Conservation (phyloP, 1,140 invertebrate species). For the Battus philenor region DNA sequence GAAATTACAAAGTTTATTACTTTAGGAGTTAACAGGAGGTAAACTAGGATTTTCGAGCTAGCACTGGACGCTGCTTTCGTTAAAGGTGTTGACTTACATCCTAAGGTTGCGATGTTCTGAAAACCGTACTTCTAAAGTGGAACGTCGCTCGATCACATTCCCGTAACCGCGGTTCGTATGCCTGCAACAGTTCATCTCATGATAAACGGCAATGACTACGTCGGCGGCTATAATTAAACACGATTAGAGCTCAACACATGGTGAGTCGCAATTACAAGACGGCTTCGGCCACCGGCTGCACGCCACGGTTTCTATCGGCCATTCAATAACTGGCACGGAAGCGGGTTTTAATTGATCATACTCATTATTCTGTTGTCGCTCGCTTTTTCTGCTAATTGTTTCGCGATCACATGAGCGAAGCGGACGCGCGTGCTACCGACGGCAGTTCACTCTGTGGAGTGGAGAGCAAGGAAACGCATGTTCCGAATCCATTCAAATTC, state of each 20-base stretch:
- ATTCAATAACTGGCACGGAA: constrained; percentile 60
- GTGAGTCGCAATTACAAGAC: constrained; percentile 64
- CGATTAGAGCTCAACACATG: constrained; percentile 72
- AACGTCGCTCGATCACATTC: constrained; percentile 38
- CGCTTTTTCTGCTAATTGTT: constrained; percentile 25
- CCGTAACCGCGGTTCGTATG: constrained; percentile 46
- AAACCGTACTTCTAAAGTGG: constrained; percentile 29
- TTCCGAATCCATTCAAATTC: constrained; percentile 67
- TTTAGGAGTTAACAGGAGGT: no score
- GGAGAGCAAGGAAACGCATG: constrained; percentile 39
- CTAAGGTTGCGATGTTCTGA: no score
- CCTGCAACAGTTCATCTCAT: constrained; percentile 72
- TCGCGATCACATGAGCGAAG: constrained; percentile 14
- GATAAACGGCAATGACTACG: constrained; percentile 70
- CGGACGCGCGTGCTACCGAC: constrained; percentile 18
- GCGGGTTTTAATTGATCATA: constrained; percentile 46
- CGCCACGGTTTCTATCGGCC: constrained; percentile 59
- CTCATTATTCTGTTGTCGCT: constrained; percentile 31
- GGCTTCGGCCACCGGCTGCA: constrained; percentile 59
- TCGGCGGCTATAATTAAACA: constrained; percentile 66
- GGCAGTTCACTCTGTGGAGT: constrained; percentile 29
- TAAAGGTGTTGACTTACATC: no score
- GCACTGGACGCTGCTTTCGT: no score
- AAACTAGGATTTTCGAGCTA: no score
- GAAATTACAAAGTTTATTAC: no score